phyloP scores from a whole-genome alignment of 1,140 invertebrate species.

The Triops longicaudatus region DNA sequence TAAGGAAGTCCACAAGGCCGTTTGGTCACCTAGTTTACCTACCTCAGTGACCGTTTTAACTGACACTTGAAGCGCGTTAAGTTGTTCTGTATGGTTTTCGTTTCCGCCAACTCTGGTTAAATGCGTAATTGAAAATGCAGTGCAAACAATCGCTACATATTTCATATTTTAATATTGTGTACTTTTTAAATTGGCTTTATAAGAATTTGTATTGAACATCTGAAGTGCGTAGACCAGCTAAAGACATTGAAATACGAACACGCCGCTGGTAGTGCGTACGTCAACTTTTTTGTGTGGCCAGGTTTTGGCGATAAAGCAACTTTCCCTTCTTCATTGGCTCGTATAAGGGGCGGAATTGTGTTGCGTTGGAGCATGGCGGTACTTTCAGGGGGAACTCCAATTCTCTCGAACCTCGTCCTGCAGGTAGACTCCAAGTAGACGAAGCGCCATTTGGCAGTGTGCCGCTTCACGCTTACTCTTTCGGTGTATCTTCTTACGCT shows the following conservation, averaged over 20 bases:
- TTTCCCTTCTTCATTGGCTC: neutral
- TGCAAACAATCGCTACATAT: too few species aligned
- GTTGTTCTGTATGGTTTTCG: too few species aligned
- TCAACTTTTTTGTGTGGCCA: neutral
- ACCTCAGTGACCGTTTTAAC: too few species aligned
- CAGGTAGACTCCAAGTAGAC: conserved; percentile 5
- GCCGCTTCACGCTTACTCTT: conserved; percentile 14
- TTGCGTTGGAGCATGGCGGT: conserved; percentile 4
- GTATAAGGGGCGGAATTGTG: neutral
- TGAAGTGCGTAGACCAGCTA: neutral
- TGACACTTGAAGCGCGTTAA: too few species aligned
- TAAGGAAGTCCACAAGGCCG: too few species aligned
- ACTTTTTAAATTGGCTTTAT: too few species aligned
- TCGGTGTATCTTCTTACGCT: neutral
- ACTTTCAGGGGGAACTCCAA: neutral
- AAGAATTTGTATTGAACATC: too few species aligned
- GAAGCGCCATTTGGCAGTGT: conserved; percentile 1
- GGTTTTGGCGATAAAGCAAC: neutral
- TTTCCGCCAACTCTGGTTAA: too few species aligned
- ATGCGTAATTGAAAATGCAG: too few species aligned
- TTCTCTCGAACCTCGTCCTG: neutral
- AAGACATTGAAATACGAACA: neutral
- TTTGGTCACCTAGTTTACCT: too few species aligned
- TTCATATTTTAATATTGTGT: too few species aligned
- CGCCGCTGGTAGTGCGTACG: neutral